Evolutionary conservation across 2,797 vertebrate species (phyloP).

Genomic region (Protonibea diacanthus): DNA sequence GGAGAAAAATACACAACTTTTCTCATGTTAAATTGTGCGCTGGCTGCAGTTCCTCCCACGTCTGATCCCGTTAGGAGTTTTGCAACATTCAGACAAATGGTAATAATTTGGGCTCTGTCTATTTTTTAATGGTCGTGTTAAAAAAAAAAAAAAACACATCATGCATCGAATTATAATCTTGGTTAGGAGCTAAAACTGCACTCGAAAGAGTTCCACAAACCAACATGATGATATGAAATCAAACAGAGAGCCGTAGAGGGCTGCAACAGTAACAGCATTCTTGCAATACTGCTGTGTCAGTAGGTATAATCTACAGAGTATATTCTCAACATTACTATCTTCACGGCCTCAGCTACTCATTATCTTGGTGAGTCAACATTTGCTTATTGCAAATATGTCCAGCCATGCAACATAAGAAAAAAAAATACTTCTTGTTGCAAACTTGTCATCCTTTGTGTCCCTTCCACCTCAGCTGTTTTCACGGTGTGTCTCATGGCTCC

Average conservation of each 20-base stretch:
- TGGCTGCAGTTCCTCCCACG: constrained; percentile 19
- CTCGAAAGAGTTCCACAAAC: background rate
- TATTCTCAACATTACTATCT: background rate
- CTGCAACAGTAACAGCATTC: background rate
- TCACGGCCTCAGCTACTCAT: background rate
- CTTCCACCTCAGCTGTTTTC: background rate
- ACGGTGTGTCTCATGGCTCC: background rate
- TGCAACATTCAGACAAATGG: background rate
- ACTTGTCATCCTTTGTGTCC: background rate
- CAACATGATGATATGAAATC: background rate
- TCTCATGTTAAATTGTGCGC: background rate
- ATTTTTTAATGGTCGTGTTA: background rate
- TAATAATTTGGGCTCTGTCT: background rate
- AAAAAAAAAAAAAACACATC: background rate
- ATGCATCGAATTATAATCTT: background rate
- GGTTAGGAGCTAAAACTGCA: background rate
- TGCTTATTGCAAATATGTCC: background rate
- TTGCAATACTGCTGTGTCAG: background rate
- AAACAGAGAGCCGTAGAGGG: background rate
- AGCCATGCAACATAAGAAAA: background rate
- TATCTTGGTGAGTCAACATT: background rate
- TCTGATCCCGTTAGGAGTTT: constrained; percentile 1
- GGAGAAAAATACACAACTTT: constrained; percentile 7
- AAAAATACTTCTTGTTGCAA: background rate
- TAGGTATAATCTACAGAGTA: background rate